Percentiles rank a stretch among this genome's conserved stretches.
Evolutionary conservation across 2,113 vertebrate species (phyloP).

Genomic region (Sturnira hondurensis): DNA sequence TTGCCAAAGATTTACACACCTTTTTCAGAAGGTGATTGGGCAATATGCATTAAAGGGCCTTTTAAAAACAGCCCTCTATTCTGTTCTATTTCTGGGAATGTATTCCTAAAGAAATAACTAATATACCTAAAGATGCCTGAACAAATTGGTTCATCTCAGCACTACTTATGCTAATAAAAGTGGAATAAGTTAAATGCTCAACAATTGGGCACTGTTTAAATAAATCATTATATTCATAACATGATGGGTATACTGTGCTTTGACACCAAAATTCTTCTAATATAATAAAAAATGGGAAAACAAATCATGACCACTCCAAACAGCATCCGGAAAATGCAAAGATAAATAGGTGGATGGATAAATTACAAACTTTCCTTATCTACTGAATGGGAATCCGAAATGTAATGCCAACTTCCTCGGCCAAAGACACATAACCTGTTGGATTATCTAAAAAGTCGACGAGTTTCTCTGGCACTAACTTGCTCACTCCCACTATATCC

Average conservation of each 20-base stretch:
- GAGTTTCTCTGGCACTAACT: background rate
- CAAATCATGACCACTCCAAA: background rate
- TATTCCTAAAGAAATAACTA: background rate
- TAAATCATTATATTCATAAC: background rate
- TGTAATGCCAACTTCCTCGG: background rate
- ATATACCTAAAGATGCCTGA: background rate
- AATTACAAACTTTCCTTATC: background rate
- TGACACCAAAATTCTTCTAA: background rate
- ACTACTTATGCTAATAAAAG: conserved; percentile 4
- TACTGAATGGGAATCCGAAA: background rate
- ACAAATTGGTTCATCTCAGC: background rate
- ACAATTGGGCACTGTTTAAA: background rate
- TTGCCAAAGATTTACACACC: background rate
- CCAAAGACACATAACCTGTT: background rate
- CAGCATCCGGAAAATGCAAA: conserved; percentile 9
- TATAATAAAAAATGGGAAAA: conserved; percentile 2
- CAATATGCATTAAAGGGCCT: background rate
- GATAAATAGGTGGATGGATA: background rate
- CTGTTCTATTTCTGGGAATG: background rate
- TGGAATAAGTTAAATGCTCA: background rate
- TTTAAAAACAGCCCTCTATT: background rate
- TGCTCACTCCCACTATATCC: background rate
- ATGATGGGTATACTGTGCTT: background rate
- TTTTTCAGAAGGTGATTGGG: background rate
- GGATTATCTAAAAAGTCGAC: background rate